A percentile compares a stretch with the other conserved stretches of the same genome.
Conservation (phyloP, 2,113 vertebrate genomes). For the Pangasianodon gigas region DNA sequence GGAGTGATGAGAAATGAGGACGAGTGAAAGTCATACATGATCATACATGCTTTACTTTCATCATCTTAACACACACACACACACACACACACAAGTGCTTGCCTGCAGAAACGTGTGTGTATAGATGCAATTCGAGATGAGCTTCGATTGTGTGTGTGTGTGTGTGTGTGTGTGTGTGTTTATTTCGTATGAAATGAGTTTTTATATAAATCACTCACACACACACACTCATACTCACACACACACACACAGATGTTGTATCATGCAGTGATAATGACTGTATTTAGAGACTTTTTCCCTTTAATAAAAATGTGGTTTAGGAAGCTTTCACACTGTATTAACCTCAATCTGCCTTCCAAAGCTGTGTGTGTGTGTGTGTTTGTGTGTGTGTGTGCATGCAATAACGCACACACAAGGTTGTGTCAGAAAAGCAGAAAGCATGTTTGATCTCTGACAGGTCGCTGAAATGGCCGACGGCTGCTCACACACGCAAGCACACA, state of each 20-base stretch:
- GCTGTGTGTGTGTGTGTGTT: neutral
- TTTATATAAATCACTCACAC: neutral
- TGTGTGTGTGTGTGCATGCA: neutral
- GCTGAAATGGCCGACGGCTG: neutral
- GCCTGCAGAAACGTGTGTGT: neutral
- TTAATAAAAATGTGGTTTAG: constrained; percentile 6
- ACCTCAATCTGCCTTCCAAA: neutral
- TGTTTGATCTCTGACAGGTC: neutral
- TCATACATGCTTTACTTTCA: constrained; percentile 1
- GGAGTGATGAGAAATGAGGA: neutral
- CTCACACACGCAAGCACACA: constrained; percentile 18
- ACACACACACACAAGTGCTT: neutral
- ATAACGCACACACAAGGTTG: neutral
- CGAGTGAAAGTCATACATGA: neutral
- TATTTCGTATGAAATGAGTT: neutral
- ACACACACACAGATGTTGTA: neutral
- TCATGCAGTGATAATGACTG: constrained; percentile 14
- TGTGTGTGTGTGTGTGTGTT: neutral
- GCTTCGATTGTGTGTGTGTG: neutral
- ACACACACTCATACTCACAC: neutral
- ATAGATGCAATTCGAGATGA: neutral
- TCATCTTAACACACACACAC: neutral
- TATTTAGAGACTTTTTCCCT: neutral
- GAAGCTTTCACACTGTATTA: constrained; percentile 15
- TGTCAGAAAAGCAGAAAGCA: neutral